Base-by-base conservation (phyloP, 2,113 vertebrate species). In the Myxocyprinus asiaticus region DNA sequence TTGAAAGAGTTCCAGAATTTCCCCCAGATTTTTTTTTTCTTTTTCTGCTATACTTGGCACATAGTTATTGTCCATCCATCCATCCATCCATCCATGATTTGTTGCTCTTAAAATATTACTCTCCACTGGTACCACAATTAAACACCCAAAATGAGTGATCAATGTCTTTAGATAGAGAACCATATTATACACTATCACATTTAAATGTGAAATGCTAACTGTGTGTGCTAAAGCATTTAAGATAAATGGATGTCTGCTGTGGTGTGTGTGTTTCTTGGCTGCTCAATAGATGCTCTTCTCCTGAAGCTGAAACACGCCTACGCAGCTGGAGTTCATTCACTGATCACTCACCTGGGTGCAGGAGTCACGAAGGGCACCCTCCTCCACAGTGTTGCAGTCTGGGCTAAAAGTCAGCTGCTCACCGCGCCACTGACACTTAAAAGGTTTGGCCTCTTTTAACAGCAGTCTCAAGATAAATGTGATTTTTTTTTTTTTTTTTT, bases 371-470 rank as follows among this genome's bases (percentile, higher is more conserved):
- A 94, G 80, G 94, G 92, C 4, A 89, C 90, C 22, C 96, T 98
- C 87, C 87, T 98, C 73, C 85, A 87, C 79, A 92, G 89, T 80
- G 94, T 94, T 77, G 95, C 95, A 3, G 55, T 91, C 45, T 99
- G 97, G 98, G 92, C 96, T 76, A 96, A 91, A 89, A 92, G 88
- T 65, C 95, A 95, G 87, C 89, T 96, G 71, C 94, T 95, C 77
- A 92, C 88, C 0, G 87, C 88, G 0, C 81, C 88, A 9, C 85
- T 96, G 86, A 94, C 94, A 15, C 90, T 95, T 48, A 94, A 91
- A 88, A 96, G 96, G 98, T 98, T 94, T 61, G 6, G 12, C 11
- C 3, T 71, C 17, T 53, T 53, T 53, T 10, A 8, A 53, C 47
- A 7, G 47, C 6, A 9, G 6, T 48, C 47, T 33, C 22, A 33